Evolutionary conservation across 2,113 vertebrate species (phyloP).

Genomic region (Lagopus muta): DNA sequence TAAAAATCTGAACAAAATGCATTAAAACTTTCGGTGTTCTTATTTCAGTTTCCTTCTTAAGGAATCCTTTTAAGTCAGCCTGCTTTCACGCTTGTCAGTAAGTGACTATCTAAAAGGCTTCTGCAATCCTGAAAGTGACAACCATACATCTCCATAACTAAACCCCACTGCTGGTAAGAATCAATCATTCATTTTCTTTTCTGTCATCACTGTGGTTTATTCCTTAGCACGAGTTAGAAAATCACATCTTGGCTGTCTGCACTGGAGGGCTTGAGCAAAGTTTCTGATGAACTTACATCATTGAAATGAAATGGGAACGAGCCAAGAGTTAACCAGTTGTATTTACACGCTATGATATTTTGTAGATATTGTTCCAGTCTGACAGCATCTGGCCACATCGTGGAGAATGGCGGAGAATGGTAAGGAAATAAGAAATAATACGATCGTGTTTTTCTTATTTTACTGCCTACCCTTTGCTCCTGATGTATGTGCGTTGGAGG

Average conservation of each 20-base stretch:
- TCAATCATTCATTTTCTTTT: background rate
- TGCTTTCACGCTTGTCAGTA: slow-evolving; percentile 21
- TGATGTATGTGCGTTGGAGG: background rate
- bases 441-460: background rate
- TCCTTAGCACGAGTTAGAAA: background rate
- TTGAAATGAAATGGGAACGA: background rate
- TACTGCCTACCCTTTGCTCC: background rate
- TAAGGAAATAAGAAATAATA: background rate
- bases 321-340: background rate
- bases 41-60: slow-evolving; percentile 9
- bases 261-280: background rate
- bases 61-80: background rate
- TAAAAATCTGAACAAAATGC: background rate
- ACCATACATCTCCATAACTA: background rate
- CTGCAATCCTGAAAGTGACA: background rate
- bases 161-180: background rate
- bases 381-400: background rate
- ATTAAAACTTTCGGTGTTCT: background rate
- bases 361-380: background rate
- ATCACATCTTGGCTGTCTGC: background rate
- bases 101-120: background rate
- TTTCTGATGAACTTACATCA: background rate
- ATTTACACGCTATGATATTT: background rate
- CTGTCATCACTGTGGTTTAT: background rate
- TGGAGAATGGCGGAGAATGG: background rate